Conservation (phyloP, 92 coral and sea anemone genomes). For the Palythoa caribaeorum region DNA sequence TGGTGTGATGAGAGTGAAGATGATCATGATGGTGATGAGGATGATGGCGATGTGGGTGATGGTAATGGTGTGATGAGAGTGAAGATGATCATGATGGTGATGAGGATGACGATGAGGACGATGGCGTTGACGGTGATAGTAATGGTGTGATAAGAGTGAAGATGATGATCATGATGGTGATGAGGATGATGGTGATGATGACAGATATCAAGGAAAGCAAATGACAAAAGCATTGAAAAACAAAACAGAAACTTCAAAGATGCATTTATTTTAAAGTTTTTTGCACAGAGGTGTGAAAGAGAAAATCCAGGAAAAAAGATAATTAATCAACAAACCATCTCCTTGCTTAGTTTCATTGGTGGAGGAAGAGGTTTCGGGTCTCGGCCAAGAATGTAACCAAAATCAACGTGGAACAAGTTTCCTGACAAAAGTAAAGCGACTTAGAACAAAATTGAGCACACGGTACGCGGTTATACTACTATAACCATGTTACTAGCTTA, state of each 20-base stretch:
- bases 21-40: no score
- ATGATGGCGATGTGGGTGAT: background rate
- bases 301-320: background rate
- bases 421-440: constrained; percentile 54
- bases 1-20: no score
- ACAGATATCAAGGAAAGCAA: background rate
- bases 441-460: no score
- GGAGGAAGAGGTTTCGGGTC: constrained; percentile 99
- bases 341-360: constrained; percentile 98
- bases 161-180: background rate
- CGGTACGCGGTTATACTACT: no score
- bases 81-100: background rate
- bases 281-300: no score
- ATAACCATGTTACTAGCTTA: no score
- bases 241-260: no score
- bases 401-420: constrained; percentile 93
- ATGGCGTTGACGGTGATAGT: background rate
- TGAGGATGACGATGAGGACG: background rate
- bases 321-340: constrained; percentile 74
- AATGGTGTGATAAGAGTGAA: background rate
- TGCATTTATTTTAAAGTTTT: no score
- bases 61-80: background rate
- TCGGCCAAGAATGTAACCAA: constrained; percentile 98
- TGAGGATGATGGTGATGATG: background rate
- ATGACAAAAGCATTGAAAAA: background rate